phyloP scores from a whole-genome alignment of 2,113 vertebrate species.

The Prionailurus bengalensis region DNA sequence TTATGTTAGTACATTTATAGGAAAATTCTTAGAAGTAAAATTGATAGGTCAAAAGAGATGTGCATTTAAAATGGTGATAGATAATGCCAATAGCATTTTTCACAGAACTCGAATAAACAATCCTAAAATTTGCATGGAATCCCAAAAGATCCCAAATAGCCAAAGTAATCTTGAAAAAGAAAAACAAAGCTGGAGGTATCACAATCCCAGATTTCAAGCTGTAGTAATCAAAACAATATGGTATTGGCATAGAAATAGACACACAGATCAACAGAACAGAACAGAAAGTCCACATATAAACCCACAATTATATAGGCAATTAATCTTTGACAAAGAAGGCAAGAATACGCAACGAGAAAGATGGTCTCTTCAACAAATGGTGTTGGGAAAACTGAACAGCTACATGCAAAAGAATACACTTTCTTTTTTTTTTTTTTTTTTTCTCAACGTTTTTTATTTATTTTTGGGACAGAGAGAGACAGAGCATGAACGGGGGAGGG shows the following conservation, averaged over 20 bases:
- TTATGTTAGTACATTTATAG: neutral
- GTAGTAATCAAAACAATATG: neutral
- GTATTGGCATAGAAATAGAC: neutral
- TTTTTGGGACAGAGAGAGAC: too few relatives aligned
- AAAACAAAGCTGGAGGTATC: neutral
- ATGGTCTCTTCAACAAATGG: neutral
- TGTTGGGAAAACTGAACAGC: neutral
- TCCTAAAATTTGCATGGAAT: neutral
- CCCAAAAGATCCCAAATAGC: neutral
- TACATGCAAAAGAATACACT: neutral
- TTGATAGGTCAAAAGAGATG: neutral
- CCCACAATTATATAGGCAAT: neutral
- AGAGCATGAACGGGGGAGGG: too few relatives aligned
- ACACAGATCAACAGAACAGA: neutral
- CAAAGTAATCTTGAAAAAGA: neutral
- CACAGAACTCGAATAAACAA: neutral
- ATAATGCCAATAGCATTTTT: neutral
- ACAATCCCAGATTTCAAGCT: neutral
- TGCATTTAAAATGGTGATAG: neutral
- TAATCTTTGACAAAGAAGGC: neutral
- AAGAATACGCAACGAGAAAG: neutral
- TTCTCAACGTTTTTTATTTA: too few relatives aligned
- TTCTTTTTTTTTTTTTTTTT: neutral
- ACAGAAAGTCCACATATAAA: neutral
- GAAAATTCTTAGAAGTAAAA: conserved; percentile 47